Percentiles rank a stretch among this genome's conserved stretches.
Conservation (phyloP, 1,140 invertebrate genomes). For the Aphis craccivora region DNA sequence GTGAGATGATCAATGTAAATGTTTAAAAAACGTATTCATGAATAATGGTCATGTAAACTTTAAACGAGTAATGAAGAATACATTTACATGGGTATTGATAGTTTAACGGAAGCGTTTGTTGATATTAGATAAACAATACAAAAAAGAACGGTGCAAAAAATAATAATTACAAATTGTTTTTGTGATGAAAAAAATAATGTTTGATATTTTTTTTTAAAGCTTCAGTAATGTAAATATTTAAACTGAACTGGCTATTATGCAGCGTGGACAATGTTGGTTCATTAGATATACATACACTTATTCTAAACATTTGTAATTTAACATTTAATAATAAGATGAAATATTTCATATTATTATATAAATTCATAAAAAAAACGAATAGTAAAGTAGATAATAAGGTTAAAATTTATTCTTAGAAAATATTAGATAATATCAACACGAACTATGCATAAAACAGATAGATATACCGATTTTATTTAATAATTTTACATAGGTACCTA, state of each 20-base stretch:
- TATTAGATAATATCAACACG: neutral
- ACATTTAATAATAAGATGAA: neutral
- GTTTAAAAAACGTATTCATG: conserved; percentile 20
- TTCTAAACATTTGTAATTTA: neutral
- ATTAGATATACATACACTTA: neutral
- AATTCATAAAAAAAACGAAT: neutral
- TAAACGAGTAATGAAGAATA: conserved; percentile 16
- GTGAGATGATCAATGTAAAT: conserved; percentile 43
- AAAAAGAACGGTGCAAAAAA: neutral
- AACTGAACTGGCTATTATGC: neutral
- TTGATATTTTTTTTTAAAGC: neutral
- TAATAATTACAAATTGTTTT: conserved; percentile 14
- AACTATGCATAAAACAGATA: neutral
- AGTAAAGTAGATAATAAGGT: neutral
- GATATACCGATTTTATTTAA: neutral
- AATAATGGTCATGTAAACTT: conserved; percentile 32
- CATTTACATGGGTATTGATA: conserved; percentile 4
- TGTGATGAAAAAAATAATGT: neutral
- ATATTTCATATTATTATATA: neutral
- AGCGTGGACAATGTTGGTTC: neutral
- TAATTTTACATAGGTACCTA: neutral
- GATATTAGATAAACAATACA: conserved; percentile 29
- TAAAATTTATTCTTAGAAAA: neutral
- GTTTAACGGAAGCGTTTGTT: neutral
- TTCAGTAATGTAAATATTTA: neutral